Evolutionary conservation across 1,140 invertebrate genomes (phyloP), one percentile per base, ranked within the genome.

Genomic region (Eulimnadia texana): DNA sequence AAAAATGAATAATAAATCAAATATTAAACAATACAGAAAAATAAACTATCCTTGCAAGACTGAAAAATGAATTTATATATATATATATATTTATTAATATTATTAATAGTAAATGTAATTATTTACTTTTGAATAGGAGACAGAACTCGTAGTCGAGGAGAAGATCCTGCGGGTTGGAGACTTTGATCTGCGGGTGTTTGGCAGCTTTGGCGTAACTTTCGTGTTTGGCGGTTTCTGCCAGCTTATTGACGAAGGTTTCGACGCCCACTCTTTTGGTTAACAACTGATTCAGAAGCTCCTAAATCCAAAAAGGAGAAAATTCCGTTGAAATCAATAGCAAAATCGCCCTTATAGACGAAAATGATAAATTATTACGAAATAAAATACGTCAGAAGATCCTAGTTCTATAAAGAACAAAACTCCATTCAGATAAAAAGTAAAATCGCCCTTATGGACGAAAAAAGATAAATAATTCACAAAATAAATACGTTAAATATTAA

Each of bases 91-190:
- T n/a, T n/a, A n/a, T n/a, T n/a, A n/a, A n/a, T n/a, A n/a, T n/a
- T n/a, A n/a, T n/a, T n/a, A n/a, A n/a, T n/a, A n/a, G n/a, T n/a
- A n/a, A n/a, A n/a, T n/a, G n/a, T n/a, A n/a, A n/a, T n/a, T n/a
- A n/a, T n/a, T 27, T 57, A 10, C 77, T 78, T 76, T 90, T 91
- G 66, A 89, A 90, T 11, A 96, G 73, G 68, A 83, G 83, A 69
- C 91, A 95, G 76, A 98, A 99, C 72, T 97, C 90, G 73, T 92
- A 92, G 73, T 99, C 96, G 57, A 98, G 80, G 24, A 96, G 75
- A 20, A 98, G 77, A 65, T 97, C 53, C 3, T 50, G 24, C 3
- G 60, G 3, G 9, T 28, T 52, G 53, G 84, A 86, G 13, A 82
- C 84, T 33, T 81, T 78, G 3, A 91, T 79, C 72, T 98, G 91